Evolutionary conservation across 2,888 invertebrate species (phyloP).

Genomic region (Eristalinus aeneus): DNA sequence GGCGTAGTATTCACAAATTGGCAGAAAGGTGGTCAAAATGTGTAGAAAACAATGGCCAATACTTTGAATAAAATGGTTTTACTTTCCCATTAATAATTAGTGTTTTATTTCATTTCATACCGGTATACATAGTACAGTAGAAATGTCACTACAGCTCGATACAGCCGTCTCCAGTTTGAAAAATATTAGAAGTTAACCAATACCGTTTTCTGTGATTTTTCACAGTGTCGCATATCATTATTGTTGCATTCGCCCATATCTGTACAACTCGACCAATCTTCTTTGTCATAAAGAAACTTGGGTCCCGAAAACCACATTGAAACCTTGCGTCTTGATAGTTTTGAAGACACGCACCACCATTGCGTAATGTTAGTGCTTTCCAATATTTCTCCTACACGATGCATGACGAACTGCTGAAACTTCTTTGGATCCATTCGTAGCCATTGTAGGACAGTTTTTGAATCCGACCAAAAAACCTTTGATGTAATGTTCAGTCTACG

Average conservation of each 20-base stretch:
- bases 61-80: too few relatives aligned
- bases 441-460: conserved; percentile 71
- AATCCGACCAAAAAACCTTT: conserved; percentile 72
- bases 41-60: too few relatives aligned
- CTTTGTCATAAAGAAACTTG: conserved; percentile 4
- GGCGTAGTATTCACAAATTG: too few relatives aligned
- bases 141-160: conserved; percentile 39
- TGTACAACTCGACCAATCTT: background rate
- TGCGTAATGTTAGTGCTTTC: conserved; percentile 4
- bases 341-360: conserved; percentile 27
- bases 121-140: too few relatives aligned
- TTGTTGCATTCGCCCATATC: background rate
- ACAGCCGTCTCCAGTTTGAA: conserved; percentile 45
- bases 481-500: background rate
- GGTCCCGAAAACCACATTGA: conserved; percentile 13
- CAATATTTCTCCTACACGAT: conserved; percentile 67
- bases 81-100: too few relatives aligned
- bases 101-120: too few relatives aligned
- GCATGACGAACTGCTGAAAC: conserved; percentile 69
- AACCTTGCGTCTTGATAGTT: background rate
- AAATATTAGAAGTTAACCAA: conserved; percentile 11
- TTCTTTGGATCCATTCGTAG: conserved; percentile 68
- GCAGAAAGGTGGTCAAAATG: too few relatives aligned
- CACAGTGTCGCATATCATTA: background rate
- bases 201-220: too few relatives aligned